phyloP scores from a whole-genome alignment of 2,113 vertebrate species.

The Piprites chloris region DNA sequence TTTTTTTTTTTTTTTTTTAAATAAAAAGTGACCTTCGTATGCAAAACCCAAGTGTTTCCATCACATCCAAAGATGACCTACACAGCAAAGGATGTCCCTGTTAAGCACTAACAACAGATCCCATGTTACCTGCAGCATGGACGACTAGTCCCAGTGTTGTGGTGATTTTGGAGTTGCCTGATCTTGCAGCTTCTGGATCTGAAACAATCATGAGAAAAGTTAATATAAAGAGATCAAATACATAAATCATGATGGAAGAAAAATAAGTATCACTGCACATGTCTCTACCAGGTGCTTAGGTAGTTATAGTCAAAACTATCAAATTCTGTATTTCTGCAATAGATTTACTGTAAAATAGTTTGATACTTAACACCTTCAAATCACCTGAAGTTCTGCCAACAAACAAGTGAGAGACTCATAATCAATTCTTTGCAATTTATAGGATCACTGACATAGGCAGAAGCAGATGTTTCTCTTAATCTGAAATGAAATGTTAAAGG shows the following conservation, averaged over 20 bases:
- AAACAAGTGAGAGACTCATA: not conserved
- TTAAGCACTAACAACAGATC: not conserved
- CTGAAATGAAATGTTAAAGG: not conserved
- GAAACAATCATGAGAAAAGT: slow-evolving; percentile 33
- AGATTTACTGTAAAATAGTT: not conserved
- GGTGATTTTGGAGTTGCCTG: slow-evolving; percentile 91
- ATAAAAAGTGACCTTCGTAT: not conserved
- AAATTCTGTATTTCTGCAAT: not conserved
- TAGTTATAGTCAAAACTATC: not conserved
- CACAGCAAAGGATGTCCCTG: not conserved
- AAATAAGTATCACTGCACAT: not conserved
- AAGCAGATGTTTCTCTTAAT: not conserved
- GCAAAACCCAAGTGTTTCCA: not conserved
- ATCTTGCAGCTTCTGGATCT: slow-evolving; percentile 91
- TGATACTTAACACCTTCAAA: not conserved
- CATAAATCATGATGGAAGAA: not conserved
- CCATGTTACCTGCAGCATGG: slow-evolving; percentile 88
- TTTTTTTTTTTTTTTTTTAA: not conserved
- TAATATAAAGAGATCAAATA: not conserved
- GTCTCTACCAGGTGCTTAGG: not conserved
- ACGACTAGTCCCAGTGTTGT: slow-evolving; percentile 95
- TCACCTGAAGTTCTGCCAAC: not conserved
- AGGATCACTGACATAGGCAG: not conserved
- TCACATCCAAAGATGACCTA: not conserved
- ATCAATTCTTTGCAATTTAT: not conserved